phyloP scores from a whole-genome alignment of 2,113 vertebrate genomes.

The Chionodraco myersi region DNA sequence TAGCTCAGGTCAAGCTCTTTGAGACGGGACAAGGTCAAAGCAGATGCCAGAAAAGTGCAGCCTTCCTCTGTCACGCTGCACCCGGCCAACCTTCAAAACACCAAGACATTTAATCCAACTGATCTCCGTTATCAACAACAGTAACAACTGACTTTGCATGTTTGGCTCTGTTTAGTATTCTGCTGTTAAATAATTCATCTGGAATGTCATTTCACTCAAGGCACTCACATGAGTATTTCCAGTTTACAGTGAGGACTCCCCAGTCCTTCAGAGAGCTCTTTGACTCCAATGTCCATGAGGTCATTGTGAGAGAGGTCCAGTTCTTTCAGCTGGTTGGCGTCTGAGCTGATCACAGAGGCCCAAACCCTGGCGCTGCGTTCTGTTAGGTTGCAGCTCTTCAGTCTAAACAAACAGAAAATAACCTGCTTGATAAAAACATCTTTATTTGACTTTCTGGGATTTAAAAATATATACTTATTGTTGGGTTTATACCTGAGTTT shows the following conservation, averaged over 20 bases:
- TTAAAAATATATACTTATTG: not conserved
- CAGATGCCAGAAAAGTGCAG: conserved; percentile 65
- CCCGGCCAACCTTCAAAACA: conserved; percentile 60
- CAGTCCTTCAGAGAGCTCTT: conserved; percentile 47
- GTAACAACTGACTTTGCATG: conserved; percentile 12
- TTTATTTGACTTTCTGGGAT: not conserved
- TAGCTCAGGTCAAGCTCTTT: conserved; percentile 72
- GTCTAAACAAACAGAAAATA: conserved; percentile 40
- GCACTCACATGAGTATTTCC: conserved; percentile 61
- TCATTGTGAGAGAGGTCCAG: conserved; percentile 74
- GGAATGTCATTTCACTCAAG: not conserved
- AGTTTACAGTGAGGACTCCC: conserved; percentile 58
- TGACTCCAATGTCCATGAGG: conserved; percentile 56
- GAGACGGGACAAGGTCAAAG: conserved; percentile 59
- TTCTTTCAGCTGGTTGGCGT: conserved; percentile 50
- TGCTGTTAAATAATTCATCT: conserved; percentile 23
- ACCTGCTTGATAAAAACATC: not conserved
- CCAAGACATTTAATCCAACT: not conserved
- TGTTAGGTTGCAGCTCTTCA: conserved; percentile 66
- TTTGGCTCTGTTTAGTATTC: not conserved
- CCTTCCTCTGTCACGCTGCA: conserved; percentile 70
- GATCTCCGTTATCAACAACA: not conserved
- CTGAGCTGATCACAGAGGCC: conserved; percentile 49
- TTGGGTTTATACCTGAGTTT: conserved; percentile 53
- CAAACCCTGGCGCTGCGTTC: conserved; percentile 29